Evolutionary conservation across 2,888 invertebrate species (phyloP).

Genomic region (Pterostichus madidus): DNA sequence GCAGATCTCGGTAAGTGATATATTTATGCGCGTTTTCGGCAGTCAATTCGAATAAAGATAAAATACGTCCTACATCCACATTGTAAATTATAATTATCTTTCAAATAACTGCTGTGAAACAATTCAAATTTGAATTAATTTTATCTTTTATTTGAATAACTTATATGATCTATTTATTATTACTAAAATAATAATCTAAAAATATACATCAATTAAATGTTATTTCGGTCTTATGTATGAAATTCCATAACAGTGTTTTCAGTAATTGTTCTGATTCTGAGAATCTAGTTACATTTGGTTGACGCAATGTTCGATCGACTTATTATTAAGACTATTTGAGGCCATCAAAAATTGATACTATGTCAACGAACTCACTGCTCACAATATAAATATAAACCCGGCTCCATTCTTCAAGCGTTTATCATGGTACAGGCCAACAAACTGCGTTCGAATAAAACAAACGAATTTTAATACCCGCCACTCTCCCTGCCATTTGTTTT

Average conservation of each 20-base stretch:
- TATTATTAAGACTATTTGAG: slow-evolving; percentile 41
- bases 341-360: slow-evolving; percentile 59
- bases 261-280: slow-evolving; percentile 4
- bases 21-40: too few species aligned
- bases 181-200: too few species aligned
- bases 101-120: too few species aligned
- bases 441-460: slow-evolving; percentile 33
- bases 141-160: too few species aligned
- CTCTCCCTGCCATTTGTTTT: slow-evolving; percentile 5
- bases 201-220: too few species aligned
- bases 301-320: slow-evolving; percentile 26
- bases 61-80: not conserved
- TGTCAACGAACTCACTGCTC: slow-evolving; percentile 58
- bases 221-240: too few species aligned
- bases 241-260: not conserved
- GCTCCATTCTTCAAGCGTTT: not conserved
- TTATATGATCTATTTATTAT: too few species aligned
- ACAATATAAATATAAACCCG: slow-evolving; percentile 31
- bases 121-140: too few species aligned
- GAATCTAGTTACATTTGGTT: slow-evolving; percentile 10
- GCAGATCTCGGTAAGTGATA: too few species aligned
- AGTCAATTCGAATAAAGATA: too few species aligned
- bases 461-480: slow-evolving; percentile 13
- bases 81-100: not conserved
- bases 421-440: not conserved